A percentile compares a stretch with the other conserved stretches of the same genome.
Evolutionary conservation across 1,140 invertebrate genomes (phyloP).

Genomic region (Solen grandis): DNA sequence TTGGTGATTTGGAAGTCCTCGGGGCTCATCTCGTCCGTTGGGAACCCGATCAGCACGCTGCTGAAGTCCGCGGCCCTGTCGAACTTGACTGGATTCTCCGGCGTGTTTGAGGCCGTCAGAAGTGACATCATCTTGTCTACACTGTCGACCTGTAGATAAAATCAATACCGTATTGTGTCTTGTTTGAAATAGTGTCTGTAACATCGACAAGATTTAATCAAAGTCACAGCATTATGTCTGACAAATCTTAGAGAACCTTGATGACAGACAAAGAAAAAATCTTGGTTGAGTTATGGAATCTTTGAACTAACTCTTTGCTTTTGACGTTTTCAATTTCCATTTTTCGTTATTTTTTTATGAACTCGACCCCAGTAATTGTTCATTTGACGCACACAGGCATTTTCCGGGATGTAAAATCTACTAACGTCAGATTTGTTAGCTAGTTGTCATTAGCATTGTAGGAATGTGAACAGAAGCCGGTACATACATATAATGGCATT

Average conservation of each 20-base stretch:
- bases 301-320: neutral
- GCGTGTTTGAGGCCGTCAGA: neutral
- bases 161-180: neutral
- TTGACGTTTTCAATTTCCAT: neutral
- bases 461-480: too few relatives aligned
- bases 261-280: neutral
- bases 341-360: too few relatives aligned
- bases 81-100: constrained; percentile 9
- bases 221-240: neutral
- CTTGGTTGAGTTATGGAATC: neutral
- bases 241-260: too few relatives aligned
- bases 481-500: too few relatives aligned
- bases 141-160: constrained; percentile 38
- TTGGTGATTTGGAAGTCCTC: constrained; percentile 46
- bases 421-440: too few relatives aligned
- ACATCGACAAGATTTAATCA: neutral
- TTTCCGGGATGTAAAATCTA: too few relatives aligned
- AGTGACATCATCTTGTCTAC: constrained; percentile 24
- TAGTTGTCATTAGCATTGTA: too few relatives aligned
- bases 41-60: constrained; percentile 30
- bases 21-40: constrained; percentile 31
- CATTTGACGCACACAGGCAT: too few relatives aligned
- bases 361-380: too few relatives aligned
- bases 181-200: neutral
- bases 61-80: constrained; percentile 34